Evolutionary conservation across 2,113 vertebrate genomes (phyloP).

Genomic region (Thunnus thynnus): DNA sequence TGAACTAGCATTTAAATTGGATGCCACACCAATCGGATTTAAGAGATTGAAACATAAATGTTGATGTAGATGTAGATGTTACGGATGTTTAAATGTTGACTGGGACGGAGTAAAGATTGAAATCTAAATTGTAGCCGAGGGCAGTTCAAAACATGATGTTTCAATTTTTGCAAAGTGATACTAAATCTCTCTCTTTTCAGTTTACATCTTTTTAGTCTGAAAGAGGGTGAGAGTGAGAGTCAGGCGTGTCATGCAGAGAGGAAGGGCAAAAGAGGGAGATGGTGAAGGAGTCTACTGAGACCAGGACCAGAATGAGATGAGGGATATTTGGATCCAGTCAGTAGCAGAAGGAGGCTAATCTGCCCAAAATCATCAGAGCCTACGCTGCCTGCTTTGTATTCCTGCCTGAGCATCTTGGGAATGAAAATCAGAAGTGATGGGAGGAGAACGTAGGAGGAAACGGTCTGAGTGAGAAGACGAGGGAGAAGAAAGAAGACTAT

Average conservation of each 20-base stretch:
- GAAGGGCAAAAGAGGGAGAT: slow-evolving; percentile 15
- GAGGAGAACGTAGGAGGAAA: slow-evolving; percentile 70
- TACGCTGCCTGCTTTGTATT: slow-evolving; percentile 75
- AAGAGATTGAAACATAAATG: slow-evolving; percentile 31
- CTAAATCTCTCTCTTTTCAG: slow-evolving; percentile 57
- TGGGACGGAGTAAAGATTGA: slow-evolving; percentile 32
- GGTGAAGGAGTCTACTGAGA: slow-evolving; percentile 47
- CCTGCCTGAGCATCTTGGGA: slow-evolving; percentile 63
- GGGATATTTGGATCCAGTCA: slow-evolving; percentile 65
- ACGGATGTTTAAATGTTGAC: slow-evolving; percentile 50
- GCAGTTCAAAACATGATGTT: slow-evolving; percentile 33
- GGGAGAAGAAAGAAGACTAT: slow-evolving; percentile 55
- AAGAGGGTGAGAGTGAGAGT: slow-evolving; percentile 14
- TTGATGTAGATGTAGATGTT: too few species aligned
- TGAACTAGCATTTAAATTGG: slow-evolving; percentile 9
- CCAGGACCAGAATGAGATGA: slow-evolving; percentile 58
- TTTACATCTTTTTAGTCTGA: slow-evolving; percentile 67
- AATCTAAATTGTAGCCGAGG: slow-evolving; percentile 47
- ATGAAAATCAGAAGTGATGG: slow-evolving; percentile 72
- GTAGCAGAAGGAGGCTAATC: slow-evolving; percentile 71
- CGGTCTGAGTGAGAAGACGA: slow-evolving; percentile 11
- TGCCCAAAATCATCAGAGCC: slow-evolving; percentile 67
- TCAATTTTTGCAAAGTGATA: slow-evolving; percentile 65
- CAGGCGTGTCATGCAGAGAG: slow-evolving; percentile 2
- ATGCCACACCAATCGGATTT: background rate